Evolutionary conservation across 2,888 invertebrate species (phyloP).

Genomic region (Aphodius granarius): DNA sequence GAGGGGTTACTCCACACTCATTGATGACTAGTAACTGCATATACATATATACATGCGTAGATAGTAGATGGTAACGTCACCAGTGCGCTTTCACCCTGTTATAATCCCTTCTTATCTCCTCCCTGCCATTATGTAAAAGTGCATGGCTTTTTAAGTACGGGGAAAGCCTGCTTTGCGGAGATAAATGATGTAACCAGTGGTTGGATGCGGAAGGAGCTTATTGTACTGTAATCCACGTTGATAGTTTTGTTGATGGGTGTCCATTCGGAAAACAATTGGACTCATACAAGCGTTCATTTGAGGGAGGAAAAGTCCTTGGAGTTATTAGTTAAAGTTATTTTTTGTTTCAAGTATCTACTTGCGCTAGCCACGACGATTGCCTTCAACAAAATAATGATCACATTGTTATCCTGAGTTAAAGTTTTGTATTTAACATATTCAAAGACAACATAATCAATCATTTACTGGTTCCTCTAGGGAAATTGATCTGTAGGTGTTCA

Average conservation of each 20-base stretch:
- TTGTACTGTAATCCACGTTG: neutral
- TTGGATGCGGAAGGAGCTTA: neutral
- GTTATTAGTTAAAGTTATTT: too few species aligned
- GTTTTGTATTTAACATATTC: too few species aligned
- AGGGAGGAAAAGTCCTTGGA: too few species aligned
- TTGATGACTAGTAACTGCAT: conserved; percentile 46
- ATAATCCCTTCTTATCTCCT: conserved; percentile 51
- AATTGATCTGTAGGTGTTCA: too few species aligned
- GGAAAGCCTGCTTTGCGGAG: neutral
- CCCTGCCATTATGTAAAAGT: conserved; percentile 43
- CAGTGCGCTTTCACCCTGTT: conserved; percentile 34
- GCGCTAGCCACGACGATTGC: too few species aligned
- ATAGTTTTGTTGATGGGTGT: neutral
- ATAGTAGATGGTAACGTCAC: conserved; percentile 14
- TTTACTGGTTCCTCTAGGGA: too few species aligned
- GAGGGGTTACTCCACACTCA: conserved; percentile 51
- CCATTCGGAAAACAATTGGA: neutral
- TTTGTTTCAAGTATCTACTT: too few species aligned
- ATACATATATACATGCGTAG: conserved; percentile 16
- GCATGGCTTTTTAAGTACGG: conserved; percentile 32
- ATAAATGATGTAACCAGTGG: neutral
- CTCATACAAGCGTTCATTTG: neutral
- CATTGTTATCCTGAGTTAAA: too few species aligned
- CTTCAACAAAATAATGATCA: too few species aligned
- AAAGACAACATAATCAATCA: too few species aligned